Evolutionary conservation across 2,888 invertebrate species (phyloP).

Genomic region (Eueremaeus valkanovi): DNA sequence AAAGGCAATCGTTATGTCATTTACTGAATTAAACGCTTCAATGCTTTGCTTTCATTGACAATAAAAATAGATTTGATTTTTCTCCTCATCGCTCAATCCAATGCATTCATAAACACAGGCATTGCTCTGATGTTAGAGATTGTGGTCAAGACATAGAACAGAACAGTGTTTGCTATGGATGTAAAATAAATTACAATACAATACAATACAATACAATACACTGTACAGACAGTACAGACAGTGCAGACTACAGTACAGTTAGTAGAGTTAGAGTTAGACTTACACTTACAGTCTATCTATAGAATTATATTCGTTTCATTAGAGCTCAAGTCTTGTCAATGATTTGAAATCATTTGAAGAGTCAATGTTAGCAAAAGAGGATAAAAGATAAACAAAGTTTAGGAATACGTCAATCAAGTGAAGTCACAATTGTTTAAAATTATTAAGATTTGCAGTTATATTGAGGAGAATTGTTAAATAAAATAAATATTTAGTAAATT

Average conservation of each 20-base stretch:
- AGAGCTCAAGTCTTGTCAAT: neutral
- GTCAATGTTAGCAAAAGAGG: no score
- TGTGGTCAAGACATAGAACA: neutral
- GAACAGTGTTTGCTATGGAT: neutral
- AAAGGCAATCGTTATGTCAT: neutral
- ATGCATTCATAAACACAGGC: neutral
- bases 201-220: neutral
- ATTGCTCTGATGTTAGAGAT: neutral
- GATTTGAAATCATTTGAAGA: neutral
- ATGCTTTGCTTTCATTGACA: conserved; percentile 6
- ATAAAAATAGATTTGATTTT: conserved; percentile 20
- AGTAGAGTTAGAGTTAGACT: no score
- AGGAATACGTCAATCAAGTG: neutral
- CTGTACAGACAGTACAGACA: neutral
- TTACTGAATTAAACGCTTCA: conserved; percentile 21
- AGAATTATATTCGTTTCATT: neutral
- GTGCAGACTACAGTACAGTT: no score
- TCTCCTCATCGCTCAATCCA: conserved; percentile 12
- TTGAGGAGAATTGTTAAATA: no score
- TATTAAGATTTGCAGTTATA: neutral
- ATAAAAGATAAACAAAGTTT: neutral
- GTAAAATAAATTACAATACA: neutral
- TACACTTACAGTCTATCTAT: no score
- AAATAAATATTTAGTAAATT: no score
- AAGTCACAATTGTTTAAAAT: neutral